A percentile compares a stretch with the other conserved stretches of the same genome.
Evolutionary conservation across 2,113 vertebrate genomes (phyloP).

Genomic region (Takifugu bimaculatus): DNA sequence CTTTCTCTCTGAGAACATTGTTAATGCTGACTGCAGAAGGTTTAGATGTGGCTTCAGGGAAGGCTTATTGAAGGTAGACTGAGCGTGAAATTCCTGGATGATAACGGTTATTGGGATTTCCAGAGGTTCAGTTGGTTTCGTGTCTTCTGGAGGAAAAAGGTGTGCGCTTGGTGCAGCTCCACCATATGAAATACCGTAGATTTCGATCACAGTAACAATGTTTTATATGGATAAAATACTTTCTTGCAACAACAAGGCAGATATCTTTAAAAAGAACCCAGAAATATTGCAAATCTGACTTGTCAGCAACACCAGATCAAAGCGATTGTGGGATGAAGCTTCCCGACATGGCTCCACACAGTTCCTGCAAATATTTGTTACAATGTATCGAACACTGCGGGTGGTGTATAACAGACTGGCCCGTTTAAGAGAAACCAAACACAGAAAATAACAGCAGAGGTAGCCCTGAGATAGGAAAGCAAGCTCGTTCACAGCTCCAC

Average conservation of each 20-base stretch:
- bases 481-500: not conserved
- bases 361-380: not conserved
- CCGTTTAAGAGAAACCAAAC: not conserved
- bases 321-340: too few relatives aligned
- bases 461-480: not conserved
- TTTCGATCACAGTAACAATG: too few relatives aligned
- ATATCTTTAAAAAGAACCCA: not conserved
- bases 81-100: slow-evolving; percentile 56
- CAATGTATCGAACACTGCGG: not conserved
- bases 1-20: slow-evolving; percentile 30
- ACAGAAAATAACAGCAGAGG: not conserved
- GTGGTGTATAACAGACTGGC: not conserved
- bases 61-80: slow-evolving; percentile 53
- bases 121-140: slow-evolving; percentile 27
- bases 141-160: not conserved
- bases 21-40: slow-evolving; percentile 35
- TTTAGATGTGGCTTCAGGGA: slow-evolving; percentile 56
- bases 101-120: slow-evolving; percentile 52
- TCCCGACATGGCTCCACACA: not conserved
- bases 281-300: not conserved
- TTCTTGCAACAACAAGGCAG: too few relatives aligned
- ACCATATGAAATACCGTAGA: not conserved
- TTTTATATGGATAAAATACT: too few relatives aligned
- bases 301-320: too few relatives aligned
- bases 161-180: slow-evolving; percentile 4